A percentile compares a stretch with the other conserved stretches of the same genome.
Conservation (phyloP, 2,888 invertebrate species). For the Schizotus pectinicornis region DNA sequence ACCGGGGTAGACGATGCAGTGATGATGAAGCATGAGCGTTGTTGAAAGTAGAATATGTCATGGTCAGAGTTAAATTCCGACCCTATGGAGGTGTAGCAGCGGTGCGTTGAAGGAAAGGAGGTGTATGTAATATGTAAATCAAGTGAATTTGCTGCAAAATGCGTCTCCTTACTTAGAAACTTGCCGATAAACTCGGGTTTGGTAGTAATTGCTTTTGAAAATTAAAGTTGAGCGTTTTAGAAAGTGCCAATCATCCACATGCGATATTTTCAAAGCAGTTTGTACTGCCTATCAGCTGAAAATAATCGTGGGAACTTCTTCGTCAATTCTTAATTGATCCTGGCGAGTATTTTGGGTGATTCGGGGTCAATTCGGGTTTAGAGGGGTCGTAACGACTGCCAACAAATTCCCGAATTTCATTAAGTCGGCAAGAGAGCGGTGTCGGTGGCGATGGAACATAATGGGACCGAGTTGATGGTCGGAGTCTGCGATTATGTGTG, state of each 20-base stretch:
- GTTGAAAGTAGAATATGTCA: constrained; percentile 28
- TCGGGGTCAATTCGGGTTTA: not conserved
- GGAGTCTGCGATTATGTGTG: constrained; percentile 48
- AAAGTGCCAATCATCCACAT: constrained; percentile 31
- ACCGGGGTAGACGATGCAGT: too few species aligned
- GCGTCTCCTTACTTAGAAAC: constrained; percentile 14
- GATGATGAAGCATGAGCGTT: too few species aligned
- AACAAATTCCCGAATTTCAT: constrained; percentile 21
- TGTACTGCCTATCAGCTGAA: constrained; percentile 20
- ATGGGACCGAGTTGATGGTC: constrained; percentile 25
- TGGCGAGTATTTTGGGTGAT: constrained; percentile 12
- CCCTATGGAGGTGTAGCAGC: constrained; percentile 1
- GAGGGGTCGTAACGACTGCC: not conserved
- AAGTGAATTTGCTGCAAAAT: constrained; percentile 19
- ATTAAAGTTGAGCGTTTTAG: constrained; percentile 29
- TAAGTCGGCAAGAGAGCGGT: constrained; percentile 14
- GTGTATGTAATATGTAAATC: constrained; percentile 5
- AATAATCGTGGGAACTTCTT: constrained; percentile 28
- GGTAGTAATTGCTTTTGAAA: constrained; percentile 26
- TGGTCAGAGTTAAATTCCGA: constrained; percentile 20
- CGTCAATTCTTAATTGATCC: constrained; percentile 22
- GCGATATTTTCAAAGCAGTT: constrained; percentile 28
- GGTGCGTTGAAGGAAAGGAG: constrained; percentile 4
- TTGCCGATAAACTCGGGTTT: constrained; percentile 22
- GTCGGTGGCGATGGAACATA: constrained; percentile 23